Evolutionary conservation across 2,888 invertebrate species (phyloP).

Genomic region (Diarsia dahlii): DNA sequence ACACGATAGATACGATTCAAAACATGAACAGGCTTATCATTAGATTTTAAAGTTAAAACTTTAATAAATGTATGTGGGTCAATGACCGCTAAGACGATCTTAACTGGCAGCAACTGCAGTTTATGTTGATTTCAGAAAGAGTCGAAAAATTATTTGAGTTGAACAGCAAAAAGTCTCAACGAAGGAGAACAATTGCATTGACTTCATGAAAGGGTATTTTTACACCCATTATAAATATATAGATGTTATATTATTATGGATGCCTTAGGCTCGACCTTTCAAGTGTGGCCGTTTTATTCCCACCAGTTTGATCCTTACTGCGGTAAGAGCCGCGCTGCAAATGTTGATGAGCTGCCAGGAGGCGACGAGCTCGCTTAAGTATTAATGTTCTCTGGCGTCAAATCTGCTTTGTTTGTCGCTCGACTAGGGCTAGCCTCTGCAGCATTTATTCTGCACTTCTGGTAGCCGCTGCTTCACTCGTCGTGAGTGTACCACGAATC

Average conservation of each 20-base stretch:
- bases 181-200: not conserved
- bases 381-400: not conserved
- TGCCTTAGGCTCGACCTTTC: not conserved
- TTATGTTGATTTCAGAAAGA: too few species aligned
- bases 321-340: not conserved
- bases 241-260: not conserved
- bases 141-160: too few species aligned
- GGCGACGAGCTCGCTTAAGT: not conserved
- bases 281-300: not conserved
- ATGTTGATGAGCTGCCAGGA: not conserved
- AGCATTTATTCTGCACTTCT: not conserved
- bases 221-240: not conserved
- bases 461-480: not conserved
- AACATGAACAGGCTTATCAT: too few species aligned
- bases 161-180: not conserved
- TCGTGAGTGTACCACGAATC: not conserved
- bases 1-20: too few species aligned
- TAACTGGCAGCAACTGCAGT: too few species aligned
- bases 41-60: too few species aligned
- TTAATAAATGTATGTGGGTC: too few species aligned
- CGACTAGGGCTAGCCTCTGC: not conserved
- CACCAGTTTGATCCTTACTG: not conserved
- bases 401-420: not conserved
- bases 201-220: not conserved
- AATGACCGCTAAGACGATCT: too few species aligned